Evolutionary conservation across 2,113 vertebrate species (phyloP).

Genomic region (Hydropotes inermis): DNA sequence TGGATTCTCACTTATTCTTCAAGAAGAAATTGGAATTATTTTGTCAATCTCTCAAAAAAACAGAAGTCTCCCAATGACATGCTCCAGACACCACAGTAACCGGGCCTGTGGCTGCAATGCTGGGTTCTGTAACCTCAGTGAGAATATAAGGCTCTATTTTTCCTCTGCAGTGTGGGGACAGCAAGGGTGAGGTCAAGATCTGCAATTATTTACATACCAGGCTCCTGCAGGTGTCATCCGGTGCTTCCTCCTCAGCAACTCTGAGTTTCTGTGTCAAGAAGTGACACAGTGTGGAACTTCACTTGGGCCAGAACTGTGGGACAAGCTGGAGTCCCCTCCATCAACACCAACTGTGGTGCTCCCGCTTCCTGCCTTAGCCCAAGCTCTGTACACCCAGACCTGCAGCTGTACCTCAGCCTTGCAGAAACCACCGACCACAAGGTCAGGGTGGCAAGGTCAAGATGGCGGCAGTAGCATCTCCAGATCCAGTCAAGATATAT

Average conservation of each 20-base stretch:
- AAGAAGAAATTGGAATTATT: background rate
- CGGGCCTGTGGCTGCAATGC: background rate
- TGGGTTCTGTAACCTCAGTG: no score
- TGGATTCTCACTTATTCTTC: background rate
- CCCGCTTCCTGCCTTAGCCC: accelerated
- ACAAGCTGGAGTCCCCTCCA: no score
- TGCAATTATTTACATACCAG: background rate
- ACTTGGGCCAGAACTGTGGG: background rate
- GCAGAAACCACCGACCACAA: background rate
- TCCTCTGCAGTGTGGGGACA: background rate
- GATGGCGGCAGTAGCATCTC: background rate
- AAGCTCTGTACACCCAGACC: background rate
- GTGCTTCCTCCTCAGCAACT: background rate
- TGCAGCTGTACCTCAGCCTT: background rate
- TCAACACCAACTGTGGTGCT: background rate
- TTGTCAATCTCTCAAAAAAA: background rate
- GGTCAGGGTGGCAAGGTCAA: background rate
- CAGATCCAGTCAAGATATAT: background rate
- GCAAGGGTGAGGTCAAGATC: background rate
- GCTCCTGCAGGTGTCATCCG: background rate
- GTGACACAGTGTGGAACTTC: no score
- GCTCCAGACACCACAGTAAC: accelerated
- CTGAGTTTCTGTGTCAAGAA: background rate
- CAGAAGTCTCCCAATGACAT: background rate
- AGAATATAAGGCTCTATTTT: background rate